phyloP scores from a whole-genome alignment of 2,797 vertebrate species.

The Huso huso region DNA sequence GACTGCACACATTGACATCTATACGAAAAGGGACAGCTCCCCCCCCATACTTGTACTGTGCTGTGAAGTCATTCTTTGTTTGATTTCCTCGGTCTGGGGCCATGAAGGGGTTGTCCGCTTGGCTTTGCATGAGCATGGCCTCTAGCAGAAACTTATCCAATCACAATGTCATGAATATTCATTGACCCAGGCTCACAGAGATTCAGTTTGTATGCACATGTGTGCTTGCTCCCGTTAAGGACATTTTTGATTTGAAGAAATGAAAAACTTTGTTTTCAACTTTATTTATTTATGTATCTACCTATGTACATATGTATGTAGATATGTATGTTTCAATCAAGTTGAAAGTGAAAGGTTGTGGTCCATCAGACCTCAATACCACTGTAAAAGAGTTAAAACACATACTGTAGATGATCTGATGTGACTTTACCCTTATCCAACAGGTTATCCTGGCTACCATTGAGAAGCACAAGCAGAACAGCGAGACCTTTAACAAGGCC shows the following conservation, averaged over 20 bases:
- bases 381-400: background rate
- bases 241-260: no score
- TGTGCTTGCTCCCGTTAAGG: no score
- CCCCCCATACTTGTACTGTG: no score
- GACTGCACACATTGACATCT: no score
- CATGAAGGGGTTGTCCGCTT: background rate
- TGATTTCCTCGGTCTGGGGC: background rate
- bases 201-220: no score
- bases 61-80: conserved; percentile 8
- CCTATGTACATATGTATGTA: background rate
- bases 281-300: no score
- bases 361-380: background rate
- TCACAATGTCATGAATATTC: background rate
- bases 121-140: background rate
- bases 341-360: background rate
- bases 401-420: background rate
- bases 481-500: conserved; percentile 85
- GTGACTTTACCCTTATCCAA: background rate
- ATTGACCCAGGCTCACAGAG: background rate
- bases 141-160: background rate
- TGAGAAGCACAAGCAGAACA: conserved; percentile 93
- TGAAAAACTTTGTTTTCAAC: no score
- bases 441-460: conserved; percentile 86
- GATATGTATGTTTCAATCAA: background rate
- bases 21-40: no score